phyloP scores from a whole-genome alignment of 2,888 invertebrate species.

The Polydrusus tereticollis region DNA sequence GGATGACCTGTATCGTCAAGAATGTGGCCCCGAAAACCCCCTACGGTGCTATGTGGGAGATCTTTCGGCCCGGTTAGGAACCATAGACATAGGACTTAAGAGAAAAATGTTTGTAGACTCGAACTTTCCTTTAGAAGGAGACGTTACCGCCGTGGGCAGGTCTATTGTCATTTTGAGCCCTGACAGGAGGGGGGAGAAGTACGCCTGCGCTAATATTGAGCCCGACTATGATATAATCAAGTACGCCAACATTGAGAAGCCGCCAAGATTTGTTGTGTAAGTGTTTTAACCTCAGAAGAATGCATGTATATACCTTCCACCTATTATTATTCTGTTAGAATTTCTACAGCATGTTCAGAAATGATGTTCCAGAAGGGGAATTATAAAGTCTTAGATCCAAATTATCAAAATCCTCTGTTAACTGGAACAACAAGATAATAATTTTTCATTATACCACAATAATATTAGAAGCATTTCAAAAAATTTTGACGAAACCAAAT shows the following conservation, averaged over 20 bases:
- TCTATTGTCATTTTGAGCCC: conserved; percentile 88
- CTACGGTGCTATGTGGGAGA: conserved; percentile 93
- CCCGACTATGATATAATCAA: conserved; percentile 92
- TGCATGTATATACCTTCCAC: too few species aligned
- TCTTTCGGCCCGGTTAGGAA: conserved; percentile 85
- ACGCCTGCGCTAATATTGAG: conserved; percentile 92
- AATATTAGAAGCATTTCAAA: too few species aligned
- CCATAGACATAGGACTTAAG: conserved; percentile 83
- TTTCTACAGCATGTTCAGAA: too few species aligned
- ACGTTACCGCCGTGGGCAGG: conserved; percentile 83
- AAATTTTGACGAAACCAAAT: too few species aligned
- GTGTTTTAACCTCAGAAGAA: too few species aligned
- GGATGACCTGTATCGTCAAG: conserved; percentile 86
- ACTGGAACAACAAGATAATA: too few species aligned
- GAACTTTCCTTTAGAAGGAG: conserved; percentile 88
- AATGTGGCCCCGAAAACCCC: conserved; percentile 91
- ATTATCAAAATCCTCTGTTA: too few species aligned
- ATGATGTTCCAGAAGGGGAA: too few species aligned
- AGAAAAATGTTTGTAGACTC: conserved; percentile 86
- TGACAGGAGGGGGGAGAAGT: conserved; percentile 77
- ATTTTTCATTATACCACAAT: too few species aligned
- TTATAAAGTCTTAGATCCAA: too few species aligned
- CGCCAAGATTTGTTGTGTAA: conserved; percentile 90
- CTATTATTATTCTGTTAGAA: too few species aligned
- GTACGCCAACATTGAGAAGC: conserved; percentile 87